Evolutionary conservation across 1,140 invertebrate genomes (phyloP).

Genomic region (Drosophila teissieri): DNA sequence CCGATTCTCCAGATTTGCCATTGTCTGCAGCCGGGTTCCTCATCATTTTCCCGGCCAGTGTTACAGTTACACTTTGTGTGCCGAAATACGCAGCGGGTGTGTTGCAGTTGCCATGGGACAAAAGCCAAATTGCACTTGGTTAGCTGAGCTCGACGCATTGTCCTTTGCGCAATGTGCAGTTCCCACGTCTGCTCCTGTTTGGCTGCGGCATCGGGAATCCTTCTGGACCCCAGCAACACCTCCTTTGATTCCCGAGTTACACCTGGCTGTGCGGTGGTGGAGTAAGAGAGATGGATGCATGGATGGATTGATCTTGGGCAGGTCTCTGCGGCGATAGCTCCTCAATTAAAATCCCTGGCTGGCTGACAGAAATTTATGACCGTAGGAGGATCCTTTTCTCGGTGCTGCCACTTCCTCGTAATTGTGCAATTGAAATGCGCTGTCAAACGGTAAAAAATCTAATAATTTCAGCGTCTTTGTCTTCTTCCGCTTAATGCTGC

Average conservation of each 20-base stretch:
- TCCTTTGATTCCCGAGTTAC: conserved; percentile 59
- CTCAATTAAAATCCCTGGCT: conserved; percentile 67
- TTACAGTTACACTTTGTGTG: conserved; percentile 66
- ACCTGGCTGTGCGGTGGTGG: conserved; percentile 43
- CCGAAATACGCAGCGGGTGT: conserved; percentile 71
- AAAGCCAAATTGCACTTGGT: conserved; percentile 76
- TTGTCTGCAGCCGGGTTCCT: conserved; percentile 31
- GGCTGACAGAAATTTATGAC: conserved; percentile 75
- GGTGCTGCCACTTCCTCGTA: conserved; percentile 67
- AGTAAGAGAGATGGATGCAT: conserved; percentile 38
- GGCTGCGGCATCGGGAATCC: conserved; percentile 11
- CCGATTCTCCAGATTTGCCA: conserved; percentile 38
- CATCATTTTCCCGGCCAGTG: conserved; percentile 29
- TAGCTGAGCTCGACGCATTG: conserved; percentile 47
- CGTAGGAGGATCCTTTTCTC: conserved; percentile 36
- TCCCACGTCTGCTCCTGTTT: conserved; percentile 64
- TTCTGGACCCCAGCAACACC: conserved; percentile 49
- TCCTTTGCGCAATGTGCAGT: conserved; percentile 76
- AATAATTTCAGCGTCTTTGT: conserved; percentile 68
- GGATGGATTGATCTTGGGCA: conserved; percentile 47
- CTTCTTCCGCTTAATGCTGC: conserved; percentile 12
- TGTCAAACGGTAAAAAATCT: conserved; percentile 70
- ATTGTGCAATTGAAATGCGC: conserved; percentile 58
- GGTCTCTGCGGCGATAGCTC: conserved; percentile 49
- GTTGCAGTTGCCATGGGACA: conserved; percentile 44